Evolutionary conservation across 1,140 invertebrate genomes (phyloP).

Genomic region (Battus philenor): DNA sequence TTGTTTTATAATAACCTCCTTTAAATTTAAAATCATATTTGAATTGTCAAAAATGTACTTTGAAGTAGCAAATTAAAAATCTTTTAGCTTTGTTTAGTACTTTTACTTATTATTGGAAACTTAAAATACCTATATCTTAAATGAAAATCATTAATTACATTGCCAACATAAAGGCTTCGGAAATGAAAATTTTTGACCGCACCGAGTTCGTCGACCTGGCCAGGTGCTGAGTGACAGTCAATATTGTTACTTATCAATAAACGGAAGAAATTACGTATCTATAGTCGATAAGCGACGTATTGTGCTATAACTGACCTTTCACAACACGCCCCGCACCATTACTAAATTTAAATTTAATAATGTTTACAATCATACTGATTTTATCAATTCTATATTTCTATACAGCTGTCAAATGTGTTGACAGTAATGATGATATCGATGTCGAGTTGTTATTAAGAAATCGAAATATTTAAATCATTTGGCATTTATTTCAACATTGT

Average conservation of each 20-base stretch:
- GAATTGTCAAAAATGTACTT: too few relatives aligned
- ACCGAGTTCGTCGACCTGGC: conserved; percentile 45
- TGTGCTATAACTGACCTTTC: conserved; percentile 53
- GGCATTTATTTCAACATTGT: too few relatives aligned
- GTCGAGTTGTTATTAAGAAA: conserved; percentile 7
- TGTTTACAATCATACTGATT: conserved; percentile 38
- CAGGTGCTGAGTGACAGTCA: conserved; percentile 59
- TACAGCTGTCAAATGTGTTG: conserved; percentile 45
- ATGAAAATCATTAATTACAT: too few relatives aligned
- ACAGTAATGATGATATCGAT: conserved; percentile 19
- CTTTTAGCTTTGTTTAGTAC: conserved; percentile 11
- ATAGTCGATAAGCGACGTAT: conserved; percentile 40
- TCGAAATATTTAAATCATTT: too few relatives aligned
- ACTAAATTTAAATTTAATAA: conserved; percentile 45
- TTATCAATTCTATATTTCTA: conserved; percentile 31
- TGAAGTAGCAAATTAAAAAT: not conserved
- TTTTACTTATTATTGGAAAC: conserved; percentile 4
- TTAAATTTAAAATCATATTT: too few relatives aligned
- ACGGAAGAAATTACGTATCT: conserved; percentile 61
- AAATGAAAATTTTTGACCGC: conserved; percentile 14
- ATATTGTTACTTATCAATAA: conserved; percentile 63
- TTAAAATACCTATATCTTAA: too few relatives aligned
- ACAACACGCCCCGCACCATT: conserved; percentile 53
- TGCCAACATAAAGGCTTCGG: too few relatives aligned
- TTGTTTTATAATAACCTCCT: too few relatives aligned